Conservation (phyloP, 2,797 vertebrate species). For the Crenuchus spilurus region DNA sequence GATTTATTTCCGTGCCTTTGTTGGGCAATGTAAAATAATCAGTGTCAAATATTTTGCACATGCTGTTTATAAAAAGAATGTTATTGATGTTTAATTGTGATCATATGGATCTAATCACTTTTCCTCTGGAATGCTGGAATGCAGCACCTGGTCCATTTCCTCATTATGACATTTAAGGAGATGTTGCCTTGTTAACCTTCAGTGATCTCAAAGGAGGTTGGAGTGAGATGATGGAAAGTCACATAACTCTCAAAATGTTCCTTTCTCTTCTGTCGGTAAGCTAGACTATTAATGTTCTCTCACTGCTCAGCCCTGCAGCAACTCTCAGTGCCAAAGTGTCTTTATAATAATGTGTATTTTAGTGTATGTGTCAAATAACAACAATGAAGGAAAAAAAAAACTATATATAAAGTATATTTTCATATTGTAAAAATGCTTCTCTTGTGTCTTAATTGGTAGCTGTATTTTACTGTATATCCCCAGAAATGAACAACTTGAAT, state of each 20-base stretch:
- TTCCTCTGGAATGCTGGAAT: constrained; percentile 40
- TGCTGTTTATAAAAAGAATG: constrained; percentile 28
- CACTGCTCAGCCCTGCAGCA: background rate
- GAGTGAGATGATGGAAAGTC: background rate
- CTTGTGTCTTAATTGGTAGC: background rate
- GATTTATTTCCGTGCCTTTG: constrained; percentile 54
- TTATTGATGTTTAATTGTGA: constrained; percentile 31
- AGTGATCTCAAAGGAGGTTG: background rate
- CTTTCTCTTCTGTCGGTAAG: constrained; percentile 29
- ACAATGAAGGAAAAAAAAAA: background rate
- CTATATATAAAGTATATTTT: constrained; percentile 43
- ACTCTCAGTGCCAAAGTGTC: background rate
- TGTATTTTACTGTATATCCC: too few species aligned
- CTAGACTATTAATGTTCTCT: background rate
- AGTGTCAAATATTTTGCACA: constrained; percentile 47
- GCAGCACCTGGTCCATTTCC: background rate
- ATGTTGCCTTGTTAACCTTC: background rate
- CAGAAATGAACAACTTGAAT: too few species aligned
- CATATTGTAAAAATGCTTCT: constrained; percentile 24
- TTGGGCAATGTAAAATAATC: constrained; percentile 33
- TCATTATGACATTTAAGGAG: constrained; percentile 7
- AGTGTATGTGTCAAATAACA: constrained; percentile 21
- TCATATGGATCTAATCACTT: constrained; percentile 10
- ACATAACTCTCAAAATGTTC: background rate
- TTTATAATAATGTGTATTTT: background rate